Percentiles rank a stretch among this genome's conserved stretches.
phyloP scores from a whole-genome alignment of 2,888 invertebrate species.

The Gymnocheta viridis region DNA sequence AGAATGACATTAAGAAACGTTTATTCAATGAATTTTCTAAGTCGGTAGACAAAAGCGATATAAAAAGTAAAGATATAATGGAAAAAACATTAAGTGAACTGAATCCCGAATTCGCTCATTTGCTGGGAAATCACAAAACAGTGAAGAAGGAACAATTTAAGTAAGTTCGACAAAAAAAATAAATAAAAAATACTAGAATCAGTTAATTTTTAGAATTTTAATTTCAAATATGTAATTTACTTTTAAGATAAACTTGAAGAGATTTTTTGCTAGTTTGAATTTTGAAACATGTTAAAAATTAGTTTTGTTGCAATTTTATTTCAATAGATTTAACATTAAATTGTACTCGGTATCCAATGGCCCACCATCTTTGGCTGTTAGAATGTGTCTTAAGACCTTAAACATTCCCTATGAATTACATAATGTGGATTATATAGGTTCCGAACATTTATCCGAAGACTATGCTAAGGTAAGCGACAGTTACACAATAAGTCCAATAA shows the following conservation, averaged over 20 bases:
- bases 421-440: slow-evolving; percentile 86
- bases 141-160: slow-evolving; percentile 30
- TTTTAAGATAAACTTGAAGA: slow-evolving; percentile 25
- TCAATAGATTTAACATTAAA: slow-evolving; percentile 83
- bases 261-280: slow-evolving; percentile 17
- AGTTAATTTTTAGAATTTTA: not conserved
- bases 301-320: slow-evolving; percentile 8
- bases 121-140: slow-evolving; percentile 21
- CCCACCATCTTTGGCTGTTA: slow-evolving; percentile 89
- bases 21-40: slow-evolving; percentile 75
- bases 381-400: slow-evolving; percentile 86
- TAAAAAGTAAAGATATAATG: slow-evolving; percentile 56
- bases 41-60: slow-evolving; percentile 11
- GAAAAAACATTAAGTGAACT: slow-evolving; percentile 76
- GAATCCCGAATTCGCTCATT: slow-evolving; percentile 76
- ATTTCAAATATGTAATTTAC: not conserved
- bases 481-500: not conserved
- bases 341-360: slow-evolving; percentile 90
- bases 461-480: slow-evolving; percentile 85
- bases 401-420: slow-evolving; percentile 86
- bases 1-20: slow-evolving; percentile 77
- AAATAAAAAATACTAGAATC: no score
- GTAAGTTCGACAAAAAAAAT: slow-evolving; percentile 55
- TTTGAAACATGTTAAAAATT: slow-evolving; percentile 40
- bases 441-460: slow-evolving; percentile 89